Evolutionary conservation across 2,797 vertebrate species (phyloP).

Genomic region (Paedocypris micromegethes): DNA sequence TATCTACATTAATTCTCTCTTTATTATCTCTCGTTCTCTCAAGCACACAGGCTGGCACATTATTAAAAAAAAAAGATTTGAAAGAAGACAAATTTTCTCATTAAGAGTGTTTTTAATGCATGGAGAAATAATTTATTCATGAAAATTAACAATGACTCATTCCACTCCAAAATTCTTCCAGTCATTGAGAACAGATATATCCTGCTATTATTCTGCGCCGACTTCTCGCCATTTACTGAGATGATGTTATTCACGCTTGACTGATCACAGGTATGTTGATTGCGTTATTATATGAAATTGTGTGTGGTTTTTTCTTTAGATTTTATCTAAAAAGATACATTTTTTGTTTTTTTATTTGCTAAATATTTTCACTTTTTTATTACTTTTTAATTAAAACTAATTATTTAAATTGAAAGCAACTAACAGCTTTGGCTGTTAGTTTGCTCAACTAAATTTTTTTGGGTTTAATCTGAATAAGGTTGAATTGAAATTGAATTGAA

Average conservation of each 20-base stretch:
- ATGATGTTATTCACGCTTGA: constrained; percentile 50
- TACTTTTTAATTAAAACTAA: too few species aligned
- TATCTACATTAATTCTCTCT: too few species aligned
- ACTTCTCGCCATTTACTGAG: constrained; percentile 25
- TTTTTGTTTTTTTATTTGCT: too few species aligned
- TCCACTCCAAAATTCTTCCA: constrained; percentile 53
- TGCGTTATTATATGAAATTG: too few species aligned
- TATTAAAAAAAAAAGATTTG: constrained; percentile 45
- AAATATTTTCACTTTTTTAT: too few species aligned
- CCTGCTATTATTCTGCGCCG: constrained; percentile 54
- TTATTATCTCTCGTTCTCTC: constrained; percentile 28
- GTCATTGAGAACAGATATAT: constrained; percentile 55
- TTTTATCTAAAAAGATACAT: too few species aligned
- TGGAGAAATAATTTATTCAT: constrained; percentile 70
- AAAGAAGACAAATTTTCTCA: constrained; percentile 66
- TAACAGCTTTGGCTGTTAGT: too few species aligned
- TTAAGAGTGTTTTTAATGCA: constrained; percentile 67
- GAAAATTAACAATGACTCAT: constrained; percentile 66
- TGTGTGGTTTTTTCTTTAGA: too few species aligned
- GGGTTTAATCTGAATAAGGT: too few species aligned
- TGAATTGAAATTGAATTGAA: too few species aligned
- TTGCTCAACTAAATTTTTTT: too few species aligned
- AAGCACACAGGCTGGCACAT: constrained; percentile 37
- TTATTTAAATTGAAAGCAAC: too few species aligned
- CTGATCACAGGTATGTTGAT: constrained; percentile 60